Percentiles rank a stretch among this genome's conserved stretches.
These are phyloP conservation scores for Pristionchus entomophagus DNA, from an alignment of 2,888 invertebrate species.

Conservation along the genomic window DNA sequence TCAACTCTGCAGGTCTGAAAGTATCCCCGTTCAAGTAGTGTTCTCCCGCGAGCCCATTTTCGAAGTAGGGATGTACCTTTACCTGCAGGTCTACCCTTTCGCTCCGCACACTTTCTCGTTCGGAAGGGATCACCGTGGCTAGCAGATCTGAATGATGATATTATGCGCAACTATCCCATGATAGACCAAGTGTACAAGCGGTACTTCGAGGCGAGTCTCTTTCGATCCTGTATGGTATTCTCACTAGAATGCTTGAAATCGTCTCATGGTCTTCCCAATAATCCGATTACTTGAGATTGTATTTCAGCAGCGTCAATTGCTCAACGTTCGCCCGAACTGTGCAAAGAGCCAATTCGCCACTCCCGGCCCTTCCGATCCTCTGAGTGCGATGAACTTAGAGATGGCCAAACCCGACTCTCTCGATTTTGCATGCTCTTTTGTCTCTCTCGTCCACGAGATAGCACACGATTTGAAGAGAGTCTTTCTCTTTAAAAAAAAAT, in stretches of 20 bases:
- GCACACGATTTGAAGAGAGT: too few relatives aligned
- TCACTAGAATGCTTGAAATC: too few relatives aligned
- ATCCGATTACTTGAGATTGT: not conserved
- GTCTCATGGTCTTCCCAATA: not conserved
- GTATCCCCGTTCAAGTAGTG: too few relatives aligned
- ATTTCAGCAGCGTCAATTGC: not conserved
- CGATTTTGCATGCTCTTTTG: too few relatives aligned
- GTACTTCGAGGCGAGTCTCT: slow-evolving; percentile 1
- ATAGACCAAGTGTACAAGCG: not conserved
- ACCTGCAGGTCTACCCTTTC: not conserved
- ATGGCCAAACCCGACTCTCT: too few relatives aligned
- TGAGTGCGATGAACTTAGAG: not conserved
- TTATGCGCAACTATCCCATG: slow-evolving; percentile 1
- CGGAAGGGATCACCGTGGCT: not conserved
- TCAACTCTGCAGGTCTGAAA: too few relatives aligned
- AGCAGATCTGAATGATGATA: not conserved
- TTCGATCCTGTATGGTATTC: too few relatives aligned
- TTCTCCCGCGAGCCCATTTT: too few relatives aligned
- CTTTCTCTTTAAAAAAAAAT: not conserved
- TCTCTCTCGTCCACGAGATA: too few relatives aligned
- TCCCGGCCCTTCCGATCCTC: not conserved
- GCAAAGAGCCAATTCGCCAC: not conserved
- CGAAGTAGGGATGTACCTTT: too few relatives aligned
- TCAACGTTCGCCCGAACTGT: not conserved
- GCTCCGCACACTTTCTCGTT: not conserved